Base-by-base conservation (phyloP, 2,113 vertebrate species). In the Rhinopomastus cyanomelas region DNA sequence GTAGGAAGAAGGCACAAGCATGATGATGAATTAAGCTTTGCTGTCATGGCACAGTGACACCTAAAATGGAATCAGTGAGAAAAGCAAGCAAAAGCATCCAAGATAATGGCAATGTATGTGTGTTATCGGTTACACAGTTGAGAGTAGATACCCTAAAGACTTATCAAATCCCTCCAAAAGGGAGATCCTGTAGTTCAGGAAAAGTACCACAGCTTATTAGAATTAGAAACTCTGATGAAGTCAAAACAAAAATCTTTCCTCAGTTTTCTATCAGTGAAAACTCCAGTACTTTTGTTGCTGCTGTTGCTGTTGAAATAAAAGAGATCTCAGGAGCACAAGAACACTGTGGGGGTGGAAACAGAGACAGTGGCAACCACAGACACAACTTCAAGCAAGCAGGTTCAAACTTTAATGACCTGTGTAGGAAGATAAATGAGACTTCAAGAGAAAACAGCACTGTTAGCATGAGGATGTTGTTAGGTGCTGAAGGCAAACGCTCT, bases 361-460 rank as follows among this genome's bases (percentile, higher is more conserved):
- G 62, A 92, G 62, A 76, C 89, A 87, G 78, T 57, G 72, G 91
- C 59, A 95, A 93, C 85, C 73, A 36, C 0, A 94, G 76, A 75
- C 82, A 87, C 77, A 93, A 83, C 80, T 86, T 95, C 83, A 94
- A 90, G 56, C n/a, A 85, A 94, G 49, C 46, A 85, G 55, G 85
- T 55, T 90, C 89, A 62, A 89, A 93, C 82, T 92, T 92, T 82
- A 88, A 68, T 73, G 88, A 92, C 88, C 81, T 95, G 81, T 60
- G 55, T 90, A 90, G 61, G 88, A 95, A 96, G 95, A 96, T 86
- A 85, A 96, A 96, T 87, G 88, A 95, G 92, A 82, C 71, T 74
- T 94, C 81, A 92, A 59, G 82, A 76, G 65, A 92, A 96, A 95
- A 86, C 36, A 92, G 85, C 72, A 89, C 84, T 77, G 69, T 92